Percentiles rank a stretch among this genome's conserved stretches.
These are phyloP conservation scores for Scelioninae gen. 1 DNA, from an alignment of 2,888 invertebrate species.

Conservation along the genomic window DNA sequence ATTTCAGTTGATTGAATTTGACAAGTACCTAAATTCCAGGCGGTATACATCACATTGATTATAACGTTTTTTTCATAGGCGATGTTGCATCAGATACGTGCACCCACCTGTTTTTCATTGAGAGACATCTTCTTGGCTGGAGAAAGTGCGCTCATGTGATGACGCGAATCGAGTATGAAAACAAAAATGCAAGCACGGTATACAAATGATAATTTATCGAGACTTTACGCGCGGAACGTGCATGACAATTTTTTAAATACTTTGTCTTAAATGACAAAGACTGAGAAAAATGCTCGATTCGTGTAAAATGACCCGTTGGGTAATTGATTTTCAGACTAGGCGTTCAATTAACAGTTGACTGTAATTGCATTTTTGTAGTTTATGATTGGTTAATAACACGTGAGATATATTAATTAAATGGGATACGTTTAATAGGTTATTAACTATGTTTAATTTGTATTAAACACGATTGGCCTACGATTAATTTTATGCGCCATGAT, in stretches of 20 bases:
- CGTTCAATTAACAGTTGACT: conserved; percentile 46
- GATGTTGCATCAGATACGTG: conserved; percentile 45
- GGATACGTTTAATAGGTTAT: conserved; percentile 42
- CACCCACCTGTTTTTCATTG: conserved; percentile 65
- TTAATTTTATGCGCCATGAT: not conserved
- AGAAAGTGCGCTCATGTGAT: conserved; percentile 71
- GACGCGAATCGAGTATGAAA: conserved; percentile 45
- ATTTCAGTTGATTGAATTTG: not conserved
- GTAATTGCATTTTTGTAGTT: conserved; percentile 12
- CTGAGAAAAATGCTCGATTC: not conserved
- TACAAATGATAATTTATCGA: conserved; percentile 37
- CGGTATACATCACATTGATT: conserved; percentile 34
- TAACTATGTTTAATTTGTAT: conserved; percentile 31
- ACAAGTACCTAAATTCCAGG: conserved; percentile 34
- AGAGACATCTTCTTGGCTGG: conserved; percentile 68
- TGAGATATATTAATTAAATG: conserved; percentile 30
- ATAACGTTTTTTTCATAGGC: conserved; percentile 54
- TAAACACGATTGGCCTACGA: conserved; percentile 1
- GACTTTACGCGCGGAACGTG: not conserved
- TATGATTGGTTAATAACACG: conserved; percentile 29
- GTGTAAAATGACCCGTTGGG: conserved; percentile 28
- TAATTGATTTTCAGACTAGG: conserved; percentile 38
- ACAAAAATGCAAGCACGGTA: conserved; percentile 16
- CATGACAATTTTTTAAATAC: conserved; percentile 29
- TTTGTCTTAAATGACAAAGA: not conserved